Evolutionary conservation across 2,888 invertebrate species (phyloP).

Genomic region (Drosophila austrosaltans): DNA sequence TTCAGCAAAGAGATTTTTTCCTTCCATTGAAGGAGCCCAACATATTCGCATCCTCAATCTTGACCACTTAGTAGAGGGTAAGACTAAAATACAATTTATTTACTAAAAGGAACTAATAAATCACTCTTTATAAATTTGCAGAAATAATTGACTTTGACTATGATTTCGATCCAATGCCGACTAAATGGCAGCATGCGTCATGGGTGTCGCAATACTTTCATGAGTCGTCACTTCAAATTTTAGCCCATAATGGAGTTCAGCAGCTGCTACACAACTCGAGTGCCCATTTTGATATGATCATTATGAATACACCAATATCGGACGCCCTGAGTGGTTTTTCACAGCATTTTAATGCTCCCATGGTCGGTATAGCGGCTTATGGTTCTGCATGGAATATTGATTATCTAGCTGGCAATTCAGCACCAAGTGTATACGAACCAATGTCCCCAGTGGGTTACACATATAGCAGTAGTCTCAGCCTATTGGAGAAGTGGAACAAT

Average conservation of each 20-base stretch:
- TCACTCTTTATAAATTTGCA: not conserved
- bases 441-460: slow-evolving; percentile 1
- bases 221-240: slow-evolving; percentile 28
- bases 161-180: not conserved
- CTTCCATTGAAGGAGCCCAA: slow-evolving; percentile 37
- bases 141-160: slow-evolving; percentile 8
- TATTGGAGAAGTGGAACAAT: slow-evolving; percentile 3
- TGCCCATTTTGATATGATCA: slow-evolving; percentile 22
- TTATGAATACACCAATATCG: slow-evolving; percentile 32
- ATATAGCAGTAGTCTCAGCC: not conserved
- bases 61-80: slow-evolving; percentile 32
- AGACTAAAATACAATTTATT: not conserved
- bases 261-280: slow-evolving; percentile 27
- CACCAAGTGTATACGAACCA: slow-evolving; percentile 32
- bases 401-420: slow-evolving; percentile 44
- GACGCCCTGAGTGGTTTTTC: slow-evolving; percentile 77
- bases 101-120: not conserved
- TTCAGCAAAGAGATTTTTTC: slow-evolving; percentile 22
- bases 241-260: slow-evolving; percentile 36
- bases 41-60: slow-evolving; percentile 44
- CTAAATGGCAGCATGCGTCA: slow-evolving; percentile 45
- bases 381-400: slow-evolving; percentile 47
- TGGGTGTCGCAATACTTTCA: slow-evolving; percentile 21
- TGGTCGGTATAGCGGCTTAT: slow-evolving; percentile 55
- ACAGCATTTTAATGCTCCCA: slow-evolving; percentile 57